These are phyloP conservation scores for Fistularia commersonii DNA, from an alignment of 2,797 vertebrate genomes.

Conservation along the genomic window DNA sequence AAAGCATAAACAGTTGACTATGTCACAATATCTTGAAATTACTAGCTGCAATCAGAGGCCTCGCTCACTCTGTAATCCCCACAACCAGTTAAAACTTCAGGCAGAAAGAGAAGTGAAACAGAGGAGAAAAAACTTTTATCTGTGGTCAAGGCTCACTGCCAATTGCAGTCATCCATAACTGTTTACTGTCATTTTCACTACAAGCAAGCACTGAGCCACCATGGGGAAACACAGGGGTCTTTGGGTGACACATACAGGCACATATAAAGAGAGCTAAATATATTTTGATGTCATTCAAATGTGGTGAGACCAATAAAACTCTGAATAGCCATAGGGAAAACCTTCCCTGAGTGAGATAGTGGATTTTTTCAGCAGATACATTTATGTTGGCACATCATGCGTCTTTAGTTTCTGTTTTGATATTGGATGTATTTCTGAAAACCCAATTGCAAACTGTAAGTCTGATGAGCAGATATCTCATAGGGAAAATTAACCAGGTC, in stretches of 20 bases:
- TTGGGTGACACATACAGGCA: conserved; percentile 15
- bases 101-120: conserved; percentile 75
- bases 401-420: no score
- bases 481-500: no score
- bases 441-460: no score
- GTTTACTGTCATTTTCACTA: conserved; percentile 72
- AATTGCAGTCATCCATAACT: conserved; percentile 48
- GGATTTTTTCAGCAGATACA: no score
- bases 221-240: conserved; percentile 69
- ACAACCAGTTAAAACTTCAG: conserved; percentile 23
- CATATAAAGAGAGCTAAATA: background rate
- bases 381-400: no score
- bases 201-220: conserved; percentile 38
- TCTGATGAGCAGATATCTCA: no score
- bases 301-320: background rate
- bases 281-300: conserved; percentile 12
- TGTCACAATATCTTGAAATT: conserved; percentile 24
- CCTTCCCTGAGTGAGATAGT: no score
- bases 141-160: conserved; percentile 35
- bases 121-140: conserved; percentile 54
- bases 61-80: conserved; percentile 38
- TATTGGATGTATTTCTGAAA: no score
- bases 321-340: no score
- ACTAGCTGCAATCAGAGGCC: background rate
- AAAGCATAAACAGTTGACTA: no score